These are phyloP conservation scores for Nebria brevicollis DNA, from an alignment of 2,888 invertebrate genomes.

Conservation along the genomic window DNA sequence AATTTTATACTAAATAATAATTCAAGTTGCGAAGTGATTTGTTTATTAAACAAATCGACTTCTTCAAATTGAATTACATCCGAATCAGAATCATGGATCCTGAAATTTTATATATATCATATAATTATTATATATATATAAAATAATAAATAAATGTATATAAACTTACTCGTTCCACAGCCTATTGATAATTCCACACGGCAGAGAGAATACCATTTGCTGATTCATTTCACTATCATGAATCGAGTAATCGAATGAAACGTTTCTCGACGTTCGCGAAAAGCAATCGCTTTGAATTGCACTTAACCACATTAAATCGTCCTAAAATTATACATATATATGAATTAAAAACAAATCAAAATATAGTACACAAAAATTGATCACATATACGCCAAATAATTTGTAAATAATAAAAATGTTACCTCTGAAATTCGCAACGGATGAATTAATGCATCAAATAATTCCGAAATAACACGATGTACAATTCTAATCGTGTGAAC, in stretches of 20 bases:
- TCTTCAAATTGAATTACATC: slow-evolving; percentile 39
- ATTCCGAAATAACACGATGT: slow-evolving; percentile 59
- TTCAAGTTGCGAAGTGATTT: slow-evolving; percentile 31
- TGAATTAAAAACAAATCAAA: neutral
- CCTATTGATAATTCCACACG: slow-evolving; percentile 19
- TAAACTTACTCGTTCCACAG: slow-evolving; percentile 48
- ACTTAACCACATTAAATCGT: slow-evolving; percentile 48
- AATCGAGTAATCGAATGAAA: slow-evolving; percentile 27
- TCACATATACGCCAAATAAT: no score
- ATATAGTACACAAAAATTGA: no score
- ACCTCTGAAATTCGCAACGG: slow-evolving; percentile 64
- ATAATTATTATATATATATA: slow-evolving; percentile 5
- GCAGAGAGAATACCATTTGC: slow-evolving; percentile 28
- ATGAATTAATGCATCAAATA: slow-evolving; percentile 66
- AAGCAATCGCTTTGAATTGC: slow-evolving; percentile 33
- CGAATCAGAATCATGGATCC: slow-evolving; percentile 33
- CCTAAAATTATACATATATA: slow-evolving; percentile 19
- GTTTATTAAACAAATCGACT: slow-evolving; percentile 36
- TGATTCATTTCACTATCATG: slow-evolving; percentile 21
- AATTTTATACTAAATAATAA: slow-evolving; percentile 27
- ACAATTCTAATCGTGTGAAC: slow-evolving; percentile 60
- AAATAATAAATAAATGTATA: neutral
- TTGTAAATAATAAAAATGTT: slow-evolving; percentile 30
- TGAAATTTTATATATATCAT: slow-evolving; percentile 9
- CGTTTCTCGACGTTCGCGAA: slow-evolving; percentile 7